phyloP scores from a whole-genome alignment of 2,888 invertebrate species.

The Hipparchia semele region DNA sequence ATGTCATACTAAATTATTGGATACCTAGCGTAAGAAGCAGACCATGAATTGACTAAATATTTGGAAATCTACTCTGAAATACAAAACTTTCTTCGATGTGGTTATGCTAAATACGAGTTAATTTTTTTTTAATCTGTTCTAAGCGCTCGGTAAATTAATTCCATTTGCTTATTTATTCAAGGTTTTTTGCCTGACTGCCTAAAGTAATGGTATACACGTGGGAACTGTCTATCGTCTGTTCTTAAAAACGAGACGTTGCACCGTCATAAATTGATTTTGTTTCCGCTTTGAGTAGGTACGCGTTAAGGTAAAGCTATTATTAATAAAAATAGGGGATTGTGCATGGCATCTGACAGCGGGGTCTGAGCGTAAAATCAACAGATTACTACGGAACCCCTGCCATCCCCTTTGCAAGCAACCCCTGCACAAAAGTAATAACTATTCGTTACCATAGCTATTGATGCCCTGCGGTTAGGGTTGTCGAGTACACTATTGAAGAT shows the following conservation, averaged over 20 bases:
- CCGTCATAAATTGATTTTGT: constrained; percentile 56
- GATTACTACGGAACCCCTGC: constrained; percentile 71
- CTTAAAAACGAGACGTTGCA: constrained; percentile 48
- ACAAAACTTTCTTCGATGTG: background rate
- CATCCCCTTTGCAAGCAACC: constrained; percentile 59
- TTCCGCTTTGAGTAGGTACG: constrained; percentile 61
- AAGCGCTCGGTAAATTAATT: too few species aligned
- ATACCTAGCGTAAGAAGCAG: background rate
- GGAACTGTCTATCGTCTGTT: constrained; percentile 28
- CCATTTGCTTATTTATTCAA: too few species aligned
- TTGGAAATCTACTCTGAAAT: background rate
- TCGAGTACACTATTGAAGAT: constrained; percentile 51
- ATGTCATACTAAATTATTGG: background rate
- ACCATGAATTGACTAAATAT: background rate
- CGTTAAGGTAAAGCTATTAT: constrained; percentile 75
- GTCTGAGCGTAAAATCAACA: constrained; percentile 79
- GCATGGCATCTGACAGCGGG: constrained; percentile 54
- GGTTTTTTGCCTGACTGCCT: background rate
- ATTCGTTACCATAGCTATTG: constrained; percentile 77
- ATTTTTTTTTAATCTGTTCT: too few species aligned
- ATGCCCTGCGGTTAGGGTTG: constrained; percentile 71
- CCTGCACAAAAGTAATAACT: constrained; percentile 68
- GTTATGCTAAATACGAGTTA: too few species aligned
- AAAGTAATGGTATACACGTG: constrained; percentile 25
- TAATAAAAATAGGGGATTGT: constrained; percentile 66